These are phyloP conservation scores for Cataglyphis rosenhaueri DNA, from an alignment of 2,888 invertebrate species.

Conservation along the genomic window DNA sequence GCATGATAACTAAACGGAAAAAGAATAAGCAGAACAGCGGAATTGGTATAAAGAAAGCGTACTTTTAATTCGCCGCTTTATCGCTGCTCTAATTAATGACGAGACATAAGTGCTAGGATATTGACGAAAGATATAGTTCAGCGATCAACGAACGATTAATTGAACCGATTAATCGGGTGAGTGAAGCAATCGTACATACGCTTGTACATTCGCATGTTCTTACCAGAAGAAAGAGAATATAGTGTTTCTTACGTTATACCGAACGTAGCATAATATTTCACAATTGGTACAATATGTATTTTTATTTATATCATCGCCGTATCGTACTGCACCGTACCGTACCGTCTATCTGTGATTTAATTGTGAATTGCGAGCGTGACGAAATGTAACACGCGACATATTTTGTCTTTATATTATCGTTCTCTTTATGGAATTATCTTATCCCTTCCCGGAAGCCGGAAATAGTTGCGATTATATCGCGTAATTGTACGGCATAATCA, in stretches of 20 bases:
- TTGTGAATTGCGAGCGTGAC: constrained; percentile 73
- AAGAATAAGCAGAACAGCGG: constrained; percentile 2
- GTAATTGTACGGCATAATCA: constrained; percentile 14
- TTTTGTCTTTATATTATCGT: constrained; percentile 25
- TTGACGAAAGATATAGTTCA: constrained; percentile 59
- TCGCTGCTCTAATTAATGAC: constrained; percentile 17
- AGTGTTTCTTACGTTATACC: constrained; percentile 77
- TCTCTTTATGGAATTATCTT: constrained; percentile 9
- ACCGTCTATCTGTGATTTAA: constrained; percentile 81
- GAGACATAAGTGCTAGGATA: constrained; percentile 45
- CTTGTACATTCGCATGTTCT: constrained; percentile 79
- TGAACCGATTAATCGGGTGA: constrained; percentile 58
- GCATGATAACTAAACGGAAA: constrained; percentile 31
- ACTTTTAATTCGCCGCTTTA: constrained; percentile 16
- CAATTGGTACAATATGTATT: constrained; percentile 79
- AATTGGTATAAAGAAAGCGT: constrained; percentile 13
- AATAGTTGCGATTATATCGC: constrained; percentile 3
- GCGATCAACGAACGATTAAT: constrained; percentile 61
- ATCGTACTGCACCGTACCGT: constrained; percentile 32
- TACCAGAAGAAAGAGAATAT: constrained; percentile 73
- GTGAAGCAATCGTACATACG: constrained; percentile 68
- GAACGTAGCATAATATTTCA: constrained; percentile 76
- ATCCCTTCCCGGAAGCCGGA: constrained; percentile 13
- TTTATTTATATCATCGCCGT: constrained; percentile 76
- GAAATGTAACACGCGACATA: constrained; percentile 62